Conservation (phyloP, 2,888 invertebrate species). For the Drosophila nr. perissopoda region DNA sequence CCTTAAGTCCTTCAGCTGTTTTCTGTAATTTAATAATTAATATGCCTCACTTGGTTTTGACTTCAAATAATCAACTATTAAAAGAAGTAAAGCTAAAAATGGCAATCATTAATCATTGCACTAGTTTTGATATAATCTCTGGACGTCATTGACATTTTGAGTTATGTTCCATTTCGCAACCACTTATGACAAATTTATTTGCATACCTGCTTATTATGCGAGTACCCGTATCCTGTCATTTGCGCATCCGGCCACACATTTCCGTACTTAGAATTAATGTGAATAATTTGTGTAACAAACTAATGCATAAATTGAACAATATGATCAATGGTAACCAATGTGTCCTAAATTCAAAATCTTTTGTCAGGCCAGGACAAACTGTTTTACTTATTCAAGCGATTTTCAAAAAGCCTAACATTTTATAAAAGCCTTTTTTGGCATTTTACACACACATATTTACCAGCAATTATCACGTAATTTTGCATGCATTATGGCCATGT, state of each 20-base stretch:
- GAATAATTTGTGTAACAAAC: slow-evolving; percentile 38
- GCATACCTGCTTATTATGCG: neutral
- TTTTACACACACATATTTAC: neutral
- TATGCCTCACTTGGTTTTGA: neutral
- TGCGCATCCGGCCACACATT: slow-evolving; percentile 50
- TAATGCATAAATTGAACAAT: slow-evolving; percentile 36
- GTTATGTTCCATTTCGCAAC: neutral
- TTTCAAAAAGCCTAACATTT: neutral
- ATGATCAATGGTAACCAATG: slow-evolving; percentile 3
- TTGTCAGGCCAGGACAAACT: neutral
- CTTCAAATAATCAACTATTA: neutral
- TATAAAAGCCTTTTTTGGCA: neutral
- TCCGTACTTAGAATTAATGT: slow-evolving; percentile 36
- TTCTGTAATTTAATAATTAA: slow-evolving; percentile 41
- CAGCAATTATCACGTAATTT: slow-evolving; percentile 1
- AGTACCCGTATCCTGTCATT: slow-evolving; percentile 41
- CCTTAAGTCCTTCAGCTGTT: slow-evolving; percentile 18
- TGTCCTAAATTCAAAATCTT: neutral
- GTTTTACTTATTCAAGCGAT: neutral
- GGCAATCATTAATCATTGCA: neutral
- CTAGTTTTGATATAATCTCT: neutral
- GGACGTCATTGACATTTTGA: neutral
- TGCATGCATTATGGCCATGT: neutral
- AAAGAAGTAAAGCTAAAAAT: neutral
- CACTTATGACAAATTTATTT: neutral